Base-by-base conservation (phyloP, 2,888 invertebrate genomes). In the Sphaerolaimus hirsutus region DNA sequence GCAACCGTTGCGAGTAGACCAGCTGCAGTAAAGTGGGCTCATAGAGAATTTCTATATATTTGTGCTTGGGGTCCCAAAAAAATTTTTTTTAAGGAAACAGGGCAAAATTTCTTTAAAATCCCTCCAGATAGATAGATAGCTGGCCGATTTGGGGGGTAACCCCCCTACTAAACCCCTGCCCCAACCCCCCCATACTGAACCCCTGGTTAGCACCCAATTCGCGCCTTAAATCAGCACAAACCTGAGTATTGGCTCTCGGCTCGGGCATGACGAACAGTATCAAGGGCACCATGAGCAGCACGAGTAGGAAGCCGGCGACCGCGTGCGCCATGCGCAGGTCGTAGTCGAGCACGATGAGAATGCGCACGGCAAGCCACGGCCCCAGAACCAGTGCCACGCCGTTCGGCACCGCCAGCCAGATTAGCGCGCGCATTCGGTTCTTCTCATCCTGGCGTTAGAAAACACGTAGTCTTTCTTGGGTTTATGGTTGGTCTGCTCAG, bases 351-450 rank as follows among this genome's bases (percentile, higher is more conserved):
- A 21, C 3, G 2, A 12, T 14, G n/a, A 46, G 21, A 4, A 22
- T 41, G 2, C 22, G 21, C 25, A 19, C 43, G 25, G 32, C 57
- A 10, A 50, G 32, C 45, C 53, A 58, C 0, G 58, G 58, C 17
- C 58, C 58, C 2, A 51, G 46, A 1, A 58, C 56, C 26, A 52
- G 52, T 1, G 57, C 58, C 23, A 58, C 49, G 29, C 57, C 56
- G 23, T 50, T 48, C 2, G 58, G 58, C 32, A 58, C 54, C n/a
- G 53, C 50, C 29, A 57, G 48, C 25, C 53, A 43, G 43, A 57
- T 54, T 7, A 58, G 48, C n/a, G 56, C 45, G 5, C 53, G 46
- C 5, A 53, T 51, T 17, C 57, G 47, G 37, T 55, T 54, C 44
- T 53, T 55, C 41, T 27, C 22, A 19, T 40, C 23, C 22, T 3